These are phyloP conservation scores for Sciurus niger DNA, from an alignment of 2,113 vertebrate species.

Conservation along the genomic window DNA sequence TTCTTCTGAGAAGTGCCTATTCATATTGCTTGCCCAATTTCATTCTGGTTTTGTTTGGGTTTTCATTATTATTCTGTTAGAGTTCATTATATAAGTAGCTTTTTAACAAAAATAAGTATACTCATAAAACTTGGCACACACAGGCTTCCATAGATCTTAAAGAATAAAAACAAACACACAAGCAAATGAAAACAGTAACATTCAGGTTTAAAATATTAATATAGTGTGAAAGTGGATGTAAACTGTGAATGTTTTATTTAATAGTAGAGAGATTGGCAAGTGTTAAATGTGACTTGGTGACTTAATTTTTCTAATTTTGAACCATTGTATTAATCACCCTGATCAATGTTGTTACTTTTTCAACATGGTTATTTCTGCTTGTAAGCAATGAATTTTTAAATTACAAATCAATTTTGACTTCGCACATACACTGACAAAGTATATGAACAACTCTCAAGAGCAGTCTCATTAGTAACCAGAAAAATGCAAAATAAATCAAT, in stretches of 20 bases:
- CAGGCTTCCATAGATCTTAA: background rate
- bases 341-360: background rate
- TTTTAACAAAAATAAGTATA: conserved; percentile 2
- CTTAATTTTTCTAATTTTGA: conserved; percentile 38
- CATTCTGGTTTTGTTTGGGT: background rate
- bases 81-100: background rate
- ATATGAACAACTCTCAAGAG: conserved; percentile 54
- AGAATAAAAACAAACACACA: background rate
- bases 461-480: conserved; percentile 38
- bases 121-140: background rate
- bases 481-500: conserved; percentile 39
- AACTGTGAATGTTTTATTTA: background rate
- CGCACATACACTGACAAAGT: conserved; percentile 16
- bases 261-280: background rate
- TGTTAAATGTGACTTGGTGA: conserved; percentile 37
- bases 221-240: background rate
- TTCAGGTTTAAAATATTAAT: conserved; percentile 46
- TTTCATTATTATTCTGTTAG: background rate
- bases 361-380: conserved; percentile 29
- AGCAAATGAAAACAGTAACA: background rate
- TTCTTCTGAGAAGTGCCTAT: background rate
- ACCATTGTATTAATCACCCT: background rate
- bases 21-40: background rate
- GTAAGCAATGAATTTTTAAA: conserved; percentile 38
- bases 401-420: conserved; percentile 48